Base-by-base conservation (phyloP, 2,113 vertebrate genomes). In the Myotis lucifugus region DNA sequence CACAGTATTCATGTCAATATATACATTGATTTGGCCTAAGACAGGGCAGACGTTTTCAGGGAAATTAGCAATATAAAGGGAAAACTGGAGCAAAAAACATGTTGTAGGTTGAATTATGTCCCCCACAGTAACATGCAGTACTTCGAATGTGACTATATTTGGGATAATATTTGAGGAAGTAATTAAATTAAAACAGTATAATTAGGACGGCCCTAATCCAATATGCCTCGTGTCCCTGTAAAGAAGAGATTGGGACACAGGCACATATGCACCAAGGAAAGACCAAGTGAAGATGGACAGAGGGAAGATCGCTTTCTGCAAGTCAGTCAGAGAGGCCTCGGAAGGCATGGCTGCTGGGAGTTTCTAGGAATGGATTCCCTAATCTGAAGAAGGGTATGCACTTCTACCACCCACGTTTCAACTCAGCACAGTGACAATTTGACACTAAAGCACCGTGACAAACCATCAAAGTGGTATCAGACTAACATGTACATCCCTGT, bases 281-380 rank as follows among this genome's bases (percentile, higher is more conserved):
- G 21, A 54, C 2, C 12, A n/a, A 3, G 6, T 66, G 66, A 79
- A 64, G 21, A 46, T 18, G 11, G 76, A 78, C 13, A 21, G 18
- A 67, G 14, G 46, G 23, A 46, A 54, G 32, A 23, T 8, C 1
- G 9, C 13, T 23, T 9, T 17, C 52, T 86, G 17, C 13, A 18
- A 29, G 29, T 32, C 18, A 81, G 14, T 0, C 4, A 67, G 74
- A 56, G 21, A 12, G 17, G 5, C 13, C 74, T 81, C 66, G 37
- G 6, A 15, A 32, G 42, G 13, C 14, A 46, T 34, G 3, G 15
- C 42, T 77, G 8, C 70, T 6, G 6, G 79, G 56, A 42, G n/a
- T 82, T 87, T 72, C 76, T 94, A 83, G 77, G 69, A 94, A 76
- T 61, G 72, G 21, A 64, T 56, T 34, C 48, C 32, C 79, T 40